Base-by-base conservation (phyloP, 2,113 vertebrate genomes). In the Rhynchomys soricoides region DNA sequence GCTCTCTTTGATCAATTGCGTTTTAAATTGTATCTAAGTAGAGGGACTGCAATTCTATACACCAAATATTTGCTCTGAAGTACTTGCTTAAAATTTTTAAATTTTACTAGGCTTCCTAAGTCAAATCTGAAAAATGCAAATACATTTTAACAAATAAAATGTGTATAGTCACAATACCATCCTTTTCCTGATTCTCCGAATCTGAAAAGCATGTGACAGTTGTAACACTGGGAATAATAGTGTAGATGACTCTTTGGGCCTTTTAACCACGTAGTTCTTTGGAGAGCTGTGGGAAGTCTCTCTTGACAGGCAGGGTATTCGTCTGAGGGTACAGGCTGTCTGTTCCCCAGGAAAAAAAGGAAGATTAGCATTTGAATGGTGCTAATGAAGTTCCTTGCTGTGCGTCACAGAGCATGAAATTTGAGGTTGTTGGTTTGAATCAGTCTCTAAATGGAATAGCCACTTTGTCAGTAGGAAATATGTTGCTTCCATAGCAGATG, bases 301-400 rank as follows among this genome's bases (percentile, higher is more conserved):
- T 95, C 29, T 95, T 95, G 59, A 66, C 7, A 89, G 88, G 59
- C 70, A 90, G 40, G 57, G 57, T 66, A 68, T 86, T 68, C 83
- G 50, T 86, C 17, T 85, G 64, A 71, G 31, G 75, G 34, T 77
- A 52, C 93, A 89, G 64, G 40, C 83, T 91, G 66, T 68, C 79
- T 91, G 29, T 78, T 92, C 68, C 89, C 45, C n/a, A 24, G n/a
- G 73, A 78, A 64, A 86, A 55, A 45, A 29, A 86, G 71, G 66
- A 78, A 82, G 22, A 86, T 92, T 66, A 77, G 86, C 66, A 81
- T 86, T 73, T 95, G 77, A 96, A 95, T 95, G 91, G 95, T 0
- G 0, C 89, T 95, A 93, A 95, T 96, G 93, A 96, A 93, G 62
- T 43, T 81, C 68, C 92, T 93, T 40, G 73, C 95, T 95, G 89